A percentile compares a stretch with the other conserved stretches of the same genome.
These are phyloP conservation scores for Lethocerus indicus DNA, from an alignment of 1,140 invertebrate species.

Conservation along the genomic window DNA sequence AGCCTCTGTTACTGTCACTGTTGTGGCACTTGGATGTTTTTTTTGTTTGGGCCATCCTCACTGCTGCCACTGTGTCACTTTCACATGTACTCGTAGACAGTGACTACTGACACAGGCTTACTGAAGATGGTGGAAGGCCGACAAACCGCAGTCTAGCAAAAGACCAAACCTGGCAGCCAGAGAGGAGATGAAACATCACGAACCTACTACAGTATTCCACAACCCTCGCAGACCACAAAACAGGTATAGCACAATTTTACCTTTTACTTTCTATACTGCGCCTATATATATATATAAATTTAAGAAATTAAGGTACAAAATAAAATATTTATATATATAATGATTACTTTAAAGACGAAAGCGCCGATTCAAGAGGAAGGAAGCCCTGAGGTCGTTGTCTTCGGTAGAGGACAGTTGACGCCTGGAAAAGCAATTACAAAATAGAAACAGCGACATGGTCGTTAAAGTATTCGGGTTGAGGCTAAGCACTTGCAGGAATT, in stretches of 20 bases:
- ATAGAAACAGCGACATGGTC: neutral
- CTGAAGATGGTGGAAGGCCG: too few species aligned
- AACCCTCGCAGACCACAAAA: too few species aligned
- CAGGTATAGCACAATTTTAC: too few species aligned
- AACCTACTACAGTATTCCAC: too few species aligned
- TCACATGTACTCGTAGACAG: too few species aligned
- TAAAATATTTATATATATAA: neutral
- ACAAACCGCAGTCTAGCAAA: too few species aligned
- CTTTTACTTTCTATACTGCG: neutral
- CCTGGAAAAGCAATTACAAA: slow-evolving; percentile 29
- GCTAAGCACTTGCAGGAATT: neutral
- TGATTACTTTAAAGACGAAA: slow-evolving; percentile 31
- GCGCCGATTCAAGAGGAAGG: slow-evolving; percentile 44
- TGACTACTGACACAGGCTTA: too few species aligned
- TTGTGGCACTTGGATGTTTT: neutral
- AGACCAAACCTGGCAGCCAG: too few species aligned
- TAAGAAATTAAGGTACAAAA: neutral
- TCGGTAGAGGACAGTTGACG: slow-evolving; percentile 50
- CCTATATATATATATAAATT: neutral
- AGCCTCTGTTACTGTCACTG: neutral
- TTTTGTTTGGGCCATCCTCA: too few species aligned
- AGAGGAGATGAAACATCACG: too few species aligned
- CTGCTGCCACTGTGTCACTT: too few species aligned
- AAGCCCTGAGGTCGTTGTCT: slow-evolving; percentile 67
- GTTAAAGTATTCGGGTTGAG: neutral